Evolutionary conservation across 2,888 invertebrate genomes (phyloP).

Genomic region (Herminia tarsipennalis): DNA sequence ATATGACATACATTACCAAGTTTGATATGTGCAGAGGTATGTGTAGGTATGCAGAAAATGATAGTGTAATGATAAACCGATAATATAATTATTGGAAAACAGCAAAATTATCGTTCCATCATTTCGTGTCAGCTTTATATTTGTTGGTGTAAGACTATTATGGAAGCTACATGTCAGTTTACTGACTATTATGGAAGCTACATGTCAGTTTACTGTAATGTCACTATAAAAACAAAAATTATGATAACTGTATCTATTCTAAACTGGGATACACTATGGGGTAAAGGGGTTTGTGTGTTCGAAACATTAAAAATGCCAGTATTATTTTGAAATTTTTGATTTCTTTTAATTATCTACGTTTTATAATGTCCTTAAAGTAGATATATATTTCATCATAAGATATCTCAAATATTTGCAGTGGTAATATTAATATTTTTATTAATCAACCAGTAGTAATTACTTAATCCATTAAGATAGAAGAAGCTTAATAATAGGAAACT

Average conservation of each 20-base stretch:
- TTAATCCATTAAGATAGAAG: conserved; percentile 85
- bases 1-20: conserved; percentile 30
- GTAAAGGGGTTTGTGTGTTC: conserved; percentile 49
- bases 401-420: conserved; percentile 86
- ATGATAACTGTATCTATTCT: conserved; percentile 60
- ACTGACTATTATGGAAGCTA: conserved; percentile 58
- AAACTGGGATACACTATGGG: conserved; percentile 49
- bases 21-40: conserved; percentile 13
- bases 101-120: conserved; percentile 32
- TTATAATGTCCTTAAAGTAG: conserved; percentile 87
- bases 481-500: conserved; percentile 86
- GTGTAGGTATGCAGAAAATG: conserved; percentile 20
- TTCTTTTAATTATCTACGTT: conserved; percentile 87
- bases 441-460: conserved; percentile 84
- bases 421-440: conserved; percentile 86
- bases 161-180: conserved; percentile 18
- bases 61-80: conserved; percentile 14
- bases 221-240: conserved; percentile 80
- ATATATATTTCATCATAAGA: conserved; percentile 86
- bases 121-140: conserved; percentile 35
- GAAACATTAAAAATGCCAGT: conserved; percentile 83
- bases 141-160: conserved; percentile 74
- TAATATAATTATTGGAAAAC: conserved; percentile 57
- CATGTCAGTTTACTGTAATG: conserved; percentile 25
- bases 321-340: conserved; percentile 84